Base-by-base conservation (phyloP, 2,797 vertebrate species). In the Clamator glandarius region DNA sequence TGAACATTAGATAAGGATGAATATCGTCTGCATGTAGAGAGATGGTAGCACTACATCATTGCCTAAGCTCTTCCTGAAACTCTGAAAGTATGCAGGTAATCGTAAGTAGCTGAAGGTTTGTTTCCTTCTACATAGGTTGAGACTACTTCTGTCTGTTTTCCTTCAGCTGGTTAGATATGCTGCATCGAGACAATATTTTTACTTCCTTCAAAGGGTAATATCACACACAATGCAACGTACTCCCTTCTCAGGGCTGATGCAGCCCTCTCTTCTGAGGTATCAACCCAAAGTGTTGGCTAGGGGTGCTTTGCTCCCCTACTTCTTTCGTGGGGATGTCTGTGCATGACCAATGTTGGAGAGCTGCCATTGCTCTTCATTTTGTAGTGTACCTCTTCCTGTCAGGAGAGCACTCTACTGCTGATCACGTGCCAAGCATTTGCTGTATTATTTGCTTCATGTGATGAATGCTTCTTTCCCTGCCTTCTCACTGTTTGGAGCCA, bases 401-500 rank as follows among this genome's bases (percentile, higher is more conserved):
- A 66, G 55, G 35, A 55, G 58, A 29, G 15, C 55, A 51, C 54
- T 55, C 54, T 57, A 23, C 48, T 70, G 41, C 16, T 50, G 70
- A 94, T 91, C 51, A 83, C 66, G 70, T 76, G 24, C 57, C 76
- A 87, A 59, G 23, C 9, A 14, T 54, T 88, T 95, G 67, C 70
- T 85, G 52, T 93, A 69, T 84, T 95, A 83, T 91, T 97, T 96
- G 85, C 74, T 92, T 97, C 95, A 91, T 64, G 70, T 97, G 96
- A 97, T 97, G 83, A 82, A 97, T 98, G 92, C 55, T 54, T 90
- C 63, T 87, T 87, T 91, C 86, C 96, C 90, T 95, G 85, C 93
- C 95, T 96, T 92, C 82, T 41, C 9, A 31, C 55, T 96, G 61
- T 92, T 96, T 93, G 83, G 69, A 97, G 94, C 80, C 89, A 94